Evolutionary conservation across 2,113 vertebrate species (phyloP).

Genomic region (Nerophis ophidion): DNA sequence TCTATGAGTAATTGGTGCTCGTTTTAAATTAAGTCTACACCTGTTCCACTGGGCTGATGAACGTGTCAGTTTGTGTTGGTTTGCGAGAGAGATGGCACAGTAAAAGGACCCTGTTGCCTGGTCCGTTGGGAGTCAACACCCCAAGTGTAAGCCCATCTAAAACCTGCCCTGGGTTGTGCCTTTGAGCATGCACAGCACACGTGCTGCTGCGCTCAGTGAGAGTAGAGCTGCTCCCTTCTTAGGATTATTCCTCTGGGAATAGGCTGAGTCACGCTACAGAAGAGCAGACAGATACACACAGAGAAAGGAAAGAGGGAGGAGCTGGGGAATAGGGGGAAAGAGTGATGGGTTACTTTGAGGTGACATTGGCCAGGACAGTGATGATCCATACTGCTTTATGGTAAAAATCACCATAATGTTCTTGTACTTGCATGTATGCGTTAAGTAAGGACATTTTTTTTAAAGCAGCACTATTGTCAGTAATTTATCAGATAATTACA

Average conservation of each 20-base stretch:
- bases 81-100: not conserved
- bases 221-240: conserved; percentile 44
- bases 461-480: not conserved
- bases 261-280: conserved; percentile 62
- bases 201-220: conserved; percentile 45
- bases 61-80: not conserved
- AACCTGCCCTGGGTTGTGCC: conserved; percentile 44
- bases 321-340: not conserved
- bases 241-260: conserved; percentile 61
- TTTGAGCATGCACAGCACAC: conserved; percentile 45
- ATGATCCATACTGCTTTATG: conserved; percentile 5
- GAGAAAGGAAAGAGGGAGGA: not conserved
- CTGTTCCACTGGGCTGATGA: not conserved
- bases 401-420: conserved; percentile 4
- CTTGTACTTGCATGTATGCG: conserved; percentile 3
- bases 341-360: conserved; percentile 14
- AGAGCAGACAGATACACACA: conserved; percentile 24
- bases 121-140: not conserved
- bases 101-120: conserved; percentile 1
- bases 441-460: not conserved
- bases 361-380: conserved; percentile 9
- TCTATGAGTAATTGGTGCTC: no score
- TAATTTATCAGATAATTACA: conserved; percentile 29
- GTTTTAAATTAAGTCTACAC: not conserved
- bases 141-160: conserved; percentile 49